phyloP scores from a whole-genome alignment of 1,140 invertebrate genomes.

The Pachypsylla venusta region DNA sequence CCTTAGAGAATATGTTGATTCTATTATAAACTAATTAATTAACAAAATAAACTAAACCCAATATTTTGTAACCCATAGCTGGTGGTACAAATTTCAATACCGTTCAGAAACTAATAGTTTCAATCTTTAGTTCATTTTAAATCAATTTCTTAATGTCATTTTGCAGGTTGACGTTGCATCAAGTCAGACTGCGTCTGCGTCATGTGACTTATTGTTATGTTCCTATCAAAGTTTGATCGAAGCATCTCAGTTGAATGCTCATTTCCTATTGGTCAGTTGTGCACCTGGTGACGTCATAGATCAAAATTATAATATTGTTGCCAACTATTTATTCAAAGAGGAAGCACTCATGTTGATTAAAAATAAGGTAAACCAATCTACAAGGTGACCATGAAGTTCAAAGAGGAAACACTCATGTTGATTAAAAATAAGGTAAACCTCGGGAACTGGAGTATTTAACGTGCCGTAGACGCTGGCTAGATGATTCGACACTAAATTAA shows the following conservation, averaged over 20 bases:
- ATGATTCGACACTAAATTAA: too few relatives aligned
- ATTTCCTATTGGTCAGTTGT: neutral
- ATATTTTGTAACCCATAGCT: too few relatives aligned
- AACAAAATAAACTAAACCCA: too few relatives aligned
- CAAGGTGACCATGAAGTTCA: neutral
- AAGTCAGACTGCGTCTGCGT: neutral
- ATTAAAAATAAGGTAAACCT: constrained; percentile 3
- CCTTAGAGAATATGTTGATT: too few relatives aligned
- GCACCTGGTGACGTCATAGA: constrained; percentile 4
- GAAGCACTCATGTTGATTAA: neutral
- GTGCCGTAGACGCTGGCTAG: too few relatives aligned
- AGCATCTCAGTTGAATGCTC: neutral
- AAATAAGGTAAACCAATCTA: neutral
- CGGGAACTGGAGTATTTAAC: too few relatives aligned
- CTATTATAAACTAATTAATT: too few relatives aligned
- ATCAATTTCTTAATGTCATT: too few relatives aligned
- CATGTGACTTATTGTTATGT: neutral
- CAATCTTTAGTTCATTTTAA: too few relatives aligned
- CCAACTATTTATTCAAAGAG: constrained; percentile 1
- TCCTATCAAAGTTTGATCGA: neutral
- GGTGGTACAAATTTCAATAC: too few relatives aligned
- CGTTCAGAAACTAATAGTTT: too few relatives aligned
- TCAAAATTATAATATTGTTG: neutral
- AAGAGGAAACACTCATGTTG: neutral
- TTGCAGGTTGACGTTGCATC: neutral